Base-by-base conservation (phyloP, 2,113 vertebrate genomes). In the Plecotus auritus region DNA sequence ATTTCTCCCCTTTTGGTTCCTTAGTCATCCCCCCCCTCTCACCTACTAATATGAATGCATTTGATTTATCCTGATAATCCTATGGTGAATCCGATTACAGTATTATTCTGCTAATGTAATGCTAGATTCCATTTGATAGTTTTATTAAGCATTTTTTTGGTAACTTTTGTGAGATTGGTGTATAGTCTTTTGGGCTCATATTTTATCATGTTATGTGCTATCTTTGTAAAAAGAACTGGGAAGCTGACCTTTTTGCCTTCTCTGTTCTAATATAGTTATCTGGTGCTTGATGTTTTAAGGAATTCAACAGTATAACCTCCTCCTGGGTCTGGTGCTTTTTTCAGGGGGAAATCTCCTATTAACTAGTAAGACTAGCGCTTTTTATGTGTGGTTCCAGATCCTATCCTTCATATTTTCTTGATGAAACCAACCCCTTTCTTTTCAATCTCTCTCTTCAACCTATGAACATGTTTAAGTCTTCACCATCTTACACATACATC, bases 141-240 rank as follows among this genome's bases (percentile, higher is more conserved):
- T 89, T 89, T 30, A 95, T 49, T 61, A 90, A 73, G 8, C 22
- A 92, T 66, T 78, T 91, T 88, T 88, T 86, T 61, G 7, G 26
- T 69, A 89, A 90, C 26, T 93, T 92, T 76, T 83, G 32, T 81
- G n/a, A 81, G 67, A 81, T 3, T 86, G 37, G 47, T 73, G 5
- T 87, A 5, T 22, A 56, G 47, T 66, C 40, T 93, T 93, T 85
- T 51, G 83, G 2, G 4, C 4, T 72, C 32, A 51, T 51, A 77
- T 84, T 91, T 89, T 94, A 88, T 54, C 35, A 56, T 69, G 26
- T 51, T 70, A 81, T 49, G 23, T 51, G 22, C 5, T 51, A 28
- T 10, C 51, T 94, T 64, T 91, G 7, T 72, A 90, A 80, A 90
- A 85, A 67, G 28, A 82, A 87, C 23, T 22, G n/a, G 35, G 67